Evolutionary conservation across 2,888 invertebrate genomes (phyloP).

Genomic region (Diaphora mendica): DNA sequence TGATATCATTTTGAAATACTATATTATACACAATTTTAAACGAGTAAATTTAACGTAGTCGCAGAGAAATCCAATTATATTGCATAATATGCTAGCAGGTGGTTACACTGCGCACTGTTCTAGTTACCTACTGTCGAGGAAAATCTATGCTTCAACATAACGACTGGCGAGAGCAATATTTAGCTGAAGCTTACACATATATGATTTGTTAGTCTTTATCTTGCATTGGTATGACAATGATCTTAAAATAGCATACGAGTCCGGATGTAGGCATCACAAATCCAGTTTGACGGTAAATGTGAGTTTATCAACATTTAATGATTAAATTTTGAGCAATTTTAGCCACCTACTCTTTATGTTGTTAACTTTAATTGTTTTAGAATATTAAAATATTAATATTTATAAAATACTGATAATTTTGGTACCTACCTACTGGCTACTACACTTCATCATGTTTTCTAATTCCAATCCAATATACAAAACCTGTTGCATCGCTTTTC

Average conservation of each 20-base stretch:
- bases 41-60: background rate
- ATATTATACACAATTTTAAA: background rate
- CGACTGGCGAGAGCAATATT: background rate
- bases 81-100: slow-evolving; percentile 10
- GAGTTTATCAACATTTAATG: background rate
- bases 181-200: background rate
- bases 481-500: background rate
- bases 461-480: background rate
- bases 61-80: background rate
- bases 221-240: slow-evolving; percentile 2
- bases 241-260: background rate
- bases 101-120: background rate
- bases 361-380: background rate
- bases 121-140: background rate
- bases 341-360: background rate
- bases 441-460: background rate
- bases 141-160: background rate
- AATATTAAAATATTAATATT: background rate
- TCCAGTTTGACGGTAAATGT: background rate
- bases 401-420: too few relatives aligned
- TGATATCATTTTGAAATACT: slow-evolving; percentile 3
- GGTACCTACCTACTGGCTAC: too few relatives aligned
- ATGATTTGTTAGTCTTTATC: background rate
- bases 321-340: background rate
- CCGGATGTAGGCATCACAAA: background rate